A percentile compares a stretch with the other conserved stretches of the same genome.
phyloP scores from a whole-genome alignment of 2,113 vertebrate species.

The Bucco capensis region DNA sequence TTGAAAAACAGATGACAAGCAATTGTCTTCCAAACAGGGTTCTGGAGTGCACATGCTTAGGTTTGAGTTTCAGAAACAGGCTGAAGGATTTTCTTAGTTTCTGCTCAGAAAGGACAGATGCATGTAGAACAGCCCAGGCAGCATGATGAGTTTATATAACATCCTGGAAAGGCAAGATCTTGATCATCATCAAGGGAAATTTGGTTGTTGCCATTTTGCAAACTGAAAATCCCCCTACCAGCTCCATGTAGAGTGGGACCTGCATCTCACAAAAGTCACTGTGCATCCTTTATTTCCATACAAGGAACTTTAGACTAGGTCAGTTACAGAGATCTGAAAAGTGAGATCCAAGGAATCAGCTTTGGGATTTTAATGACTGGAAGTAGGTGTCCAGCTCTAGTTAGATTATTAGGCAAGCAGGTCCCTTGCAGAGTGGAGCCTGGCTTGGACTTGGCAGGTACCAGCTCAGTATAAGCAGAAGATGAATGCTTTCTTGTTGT shows the following conservation, averaged over 20 bases:
- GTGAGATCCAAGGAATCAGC: neutral
- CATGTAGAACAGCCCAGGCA: neutral
- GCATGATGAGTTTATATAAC: neutral
- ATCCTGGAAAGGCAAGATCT: neutral
- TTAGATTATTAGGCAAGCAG: neutral
- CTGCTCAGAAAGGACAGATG: slow-evolving; percentile 4
- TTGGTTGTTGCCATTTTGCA: neutral
- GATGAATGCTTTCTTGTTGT: fast-evolving
- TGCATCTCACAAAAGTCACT: neutral
- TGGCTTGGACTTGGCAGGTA: neutral
- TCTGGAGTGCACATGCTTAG: neutral
- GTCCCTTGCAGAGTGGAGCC: neutral
- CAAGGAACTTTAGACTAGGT: neutral
- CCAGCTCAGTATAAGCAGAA: neutral
- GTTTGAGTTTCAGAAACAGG: slow-evolving; percentile 19
- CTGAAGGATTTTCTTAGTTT: slow-evolving; percentile 13
- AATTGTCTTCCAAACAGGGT: neutral
- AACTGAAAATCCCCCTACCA: neutral
- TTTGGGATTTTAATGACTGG: neutral
- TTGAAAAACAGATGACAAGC: slow-evolving; percentile 23
- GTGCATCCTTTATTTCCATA: neutral
- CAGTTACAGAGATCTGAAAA: neutral
- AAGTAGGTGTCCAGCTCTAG: neutral
- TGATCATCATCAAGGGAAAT: neutral
- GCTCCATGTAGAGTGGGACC: neutral